phyloP scores from a whole-genome alignment of 2,888 invertebrate genomes.

The Cremastobaeus sp. region DNA sequence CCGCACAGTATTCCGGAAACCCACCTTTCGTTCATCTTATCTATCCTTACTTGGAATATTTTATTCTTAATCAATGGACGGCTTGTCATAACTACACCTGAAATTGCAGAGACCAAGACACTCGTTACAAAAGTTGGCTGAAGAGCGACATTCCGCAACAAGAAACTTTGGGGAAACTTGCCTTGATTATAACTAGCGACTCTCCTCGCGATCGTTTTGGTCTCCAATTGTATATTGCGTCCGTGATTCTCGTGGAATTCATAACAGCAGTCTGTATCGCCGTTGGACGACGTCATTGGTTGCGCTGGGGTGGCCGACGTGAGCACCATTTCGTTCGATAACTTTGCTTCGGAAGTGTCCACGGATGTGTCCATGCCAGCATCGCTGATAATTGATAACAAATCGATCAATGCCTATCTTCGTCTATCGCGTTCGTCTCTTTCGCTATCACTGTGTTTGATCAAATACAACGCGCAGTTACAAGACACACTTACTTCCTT shows the following conservation, averaged over 20 bases:
- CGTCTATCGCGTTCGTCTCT: no score
- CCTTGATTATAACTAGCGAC: conserved; percentile 92
- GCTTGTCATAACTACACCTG: conserved; percentile 80
- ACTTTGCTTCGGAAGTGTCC: conserved; percentile 74
- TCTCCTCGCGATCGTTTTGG: conserved; percentile 84
- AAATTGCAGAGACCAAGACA: conserved; percentile 55
- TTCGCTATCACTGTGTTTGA: no score
- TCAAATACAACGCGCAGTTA: not conserved
- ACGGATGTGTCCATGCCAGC: conserved; percentile 75
- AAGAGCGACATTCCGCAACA: no score
- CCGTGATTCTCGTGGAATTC: conserved; percentile 91
- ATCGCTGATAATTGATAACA: conserved; percentile 69
- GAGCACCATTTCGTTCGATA: conserved; percentile 70
- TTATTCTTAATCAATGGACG: conserved; percentile 75
- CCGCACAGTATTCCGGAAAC: conserved; percentile 88
- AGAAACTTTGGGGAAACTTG: no score
- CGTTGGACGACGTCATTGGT: conserved; percentile 63
- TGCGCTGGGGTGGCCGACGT: conserved; percentile 76
- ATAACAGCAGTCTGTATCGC: conserved; percentile 78
- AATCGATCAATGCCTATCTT: not conserved
- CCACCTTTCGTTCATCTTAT: conserved; percentile 86
- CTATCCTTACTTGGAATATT: conserved; percentile 81
- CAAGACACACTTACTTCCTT: conserved; percentile 68
- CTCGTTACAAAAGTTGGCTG: no score
- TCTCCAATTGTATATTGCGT: conserved; percentile 87